A percentile compares a stretch with the other conserved stretches of the same genome.
Conservation (phyloP, 2,888 invertebrate genomes). For the Tipula unca region DNA sequence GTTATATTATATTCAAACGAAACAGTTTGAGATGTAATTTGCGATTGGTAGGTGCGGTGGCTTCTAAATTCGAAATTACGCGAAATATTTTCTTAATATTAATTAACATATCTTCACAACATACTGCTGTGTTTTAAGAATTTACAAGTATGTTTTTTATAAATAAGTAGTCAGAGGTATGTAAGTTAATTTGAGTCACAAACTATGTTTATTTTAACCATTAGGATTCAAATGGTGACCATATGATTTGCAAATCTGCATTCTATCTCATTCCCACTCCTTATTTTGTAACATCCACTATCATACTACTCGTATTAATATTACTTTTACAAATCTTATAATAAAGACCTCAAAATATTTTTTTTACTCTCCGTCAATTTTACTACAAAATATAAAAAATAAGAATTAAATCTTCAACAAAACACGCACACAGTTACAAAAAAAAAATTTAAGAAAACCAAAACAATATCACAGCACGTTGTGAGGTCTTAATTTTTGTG, state of each 20-base stretch:
- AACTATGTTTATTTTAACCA: no score
- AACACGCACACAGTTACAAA: background rate
- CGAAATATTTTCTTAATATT: no score
- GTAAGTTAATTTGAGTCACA: no score
- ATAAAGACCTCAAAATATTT: slow-evolving; percentile 16
- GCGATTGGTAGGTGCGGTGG: background rate
- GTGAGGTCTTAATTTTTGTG: slow-evolving; percentile 18
- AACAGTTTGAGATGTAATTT: background rate
- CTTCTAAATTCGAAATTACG: no score
- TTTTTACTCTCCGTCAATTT: background rate
- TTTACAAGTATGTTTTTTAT: no score
- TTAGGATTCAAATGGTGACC: background rate
- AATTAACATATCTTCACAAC: no score
- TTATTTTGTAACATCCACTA: background rate
- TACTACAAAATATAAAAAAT: background rate
- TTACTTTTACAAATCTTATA: background rate
- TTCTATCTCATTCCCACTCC: background rate
- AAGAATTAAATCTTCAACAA: background rate
- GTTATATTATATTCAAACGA: background rate
- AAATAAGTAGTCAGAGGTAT: background rate
- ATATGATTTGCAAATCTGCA: background rate
- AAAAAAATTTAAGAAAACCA: background rate
- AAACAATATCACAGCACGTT: slow-evolving; percentile 1
- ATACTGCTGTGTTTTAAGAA: background rate
- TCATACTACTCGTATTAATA: background rate